phyloP scores from a whole-genome alignment of 2,797 vertebrate genomes.

The Hirundo rustica region DNA sequence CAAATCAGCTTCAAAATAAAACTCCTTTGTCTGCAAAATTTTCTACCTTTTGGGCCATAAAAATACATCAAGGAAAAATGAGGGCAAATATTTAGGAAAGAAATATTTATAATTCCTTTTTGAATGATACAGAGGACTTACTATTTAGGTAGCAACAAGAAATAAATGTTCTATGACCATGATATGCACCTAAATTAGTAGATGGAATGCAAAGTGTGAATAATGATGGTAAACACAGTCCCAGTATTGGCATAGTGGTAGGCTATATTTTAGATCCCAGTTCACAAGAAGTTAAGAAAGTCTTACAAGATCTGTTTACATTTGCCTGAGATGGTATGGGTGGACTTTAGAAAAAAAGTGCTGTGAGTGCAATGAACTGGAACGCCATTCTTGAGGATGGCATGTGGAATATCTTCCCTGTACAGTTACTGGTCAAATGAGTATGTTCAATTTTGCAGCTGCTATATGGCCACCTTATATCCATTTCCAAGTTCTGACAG shows the following conservation, averaged over 20 bases:
- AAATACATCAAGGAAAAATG: neutral
- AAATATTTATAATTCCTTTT: neutral
- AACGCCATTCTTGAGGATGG: neutral
- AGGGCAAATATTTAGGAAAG: neutral
- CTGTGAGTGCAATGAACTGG: neutral
- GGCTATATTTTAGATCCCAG: neutral
- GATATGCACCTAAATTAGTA: neutral
- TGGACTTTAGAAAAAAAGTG: neutral
- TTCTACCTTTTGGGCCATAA: neutral
- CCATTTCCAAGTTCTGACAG: neutral
- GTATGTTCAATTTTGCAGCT: neutral
- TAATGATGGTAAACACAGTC: neutral
- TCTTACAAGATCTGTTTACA: neutral
- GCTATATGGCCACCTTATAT: neutral
- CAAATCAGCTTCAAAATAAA: neutral
- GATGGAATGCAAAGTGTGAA: neutral
- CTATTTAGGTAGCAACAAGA: neutral
- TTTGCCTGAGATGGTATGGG: neutral
- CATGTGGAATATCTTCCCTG: rapidly evolving
- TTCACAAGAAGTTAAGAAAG: neutral
- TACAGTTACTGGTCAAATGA: neutral
- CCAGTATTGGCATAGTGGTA: neutral
- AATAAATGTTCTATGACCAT: neutral
- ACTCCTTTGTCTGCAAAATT: neutral
- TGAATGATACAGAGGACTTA: neutral